These are phyloP conservation scores for Quadroppia sp. DNA, from an alignment of 2,888 invertebrate species.

Conservation along the genomic window DNA sequence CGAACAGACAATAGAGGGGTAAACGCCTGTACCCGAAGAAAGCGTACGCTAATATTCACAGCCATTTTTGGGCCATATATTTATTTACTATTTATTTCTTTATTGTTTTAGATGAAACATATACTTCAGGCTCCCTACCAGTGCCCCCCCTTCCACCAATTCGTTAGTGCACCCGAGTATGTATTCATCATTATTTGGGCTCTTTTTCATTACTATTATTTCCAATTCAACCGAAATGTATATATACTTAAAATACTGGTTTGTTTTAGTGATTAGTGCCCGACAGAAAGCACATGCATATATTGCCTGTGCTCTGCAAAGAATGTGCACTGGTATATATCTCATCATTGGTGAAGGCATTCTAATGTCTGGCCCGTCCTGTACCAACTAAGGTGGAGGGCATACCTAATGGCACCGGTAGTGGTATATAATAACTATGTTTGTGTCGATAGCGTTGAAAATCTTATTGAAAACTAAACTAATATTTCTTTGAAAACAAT, in stretches of 20 bases:
- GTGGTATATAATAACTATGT: neutral
- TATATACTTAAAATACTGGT: constrained; percentile 22
- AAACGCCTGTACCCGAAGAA: neutral
- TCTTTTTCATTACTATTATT: neutral
- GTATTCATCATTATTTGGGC: neutral
- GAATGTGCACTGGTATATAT: neutral
- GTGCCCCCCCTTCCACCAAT: neutral
- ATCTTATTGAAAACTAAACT: neutral
- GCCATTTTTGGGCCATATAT: too few species aligned
- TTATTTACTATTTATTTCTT: neutral
- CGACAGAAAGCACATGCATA: neutral
- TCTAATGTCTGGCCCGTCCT: neutral
- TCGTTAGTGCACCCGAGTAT: neutral
- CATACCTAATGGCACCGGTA: neutral
- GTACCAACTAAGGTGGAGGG: constrained; percentile 7
- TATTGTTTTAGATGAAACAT: constrained; percentile 16
- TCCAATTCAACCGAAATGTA: neutral
- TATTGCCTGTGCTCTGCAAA: neutral
- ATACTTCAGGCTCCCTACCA: neutral
- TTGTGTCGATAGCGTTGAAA: neutral
- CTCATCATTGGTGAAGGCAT: neutral
- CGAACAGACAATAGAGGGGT: neutral
- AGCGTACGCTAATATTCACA: neutral
- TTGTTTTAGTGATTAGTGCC: constrained; percentile 25
- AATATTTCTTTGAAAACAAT: neutral